Evolutionary conservation across 2,888 invertebrate species (phyloP), one percentile per base, ranked within the genome.

Genomic region (Scaeva pyrastri): DNA sequence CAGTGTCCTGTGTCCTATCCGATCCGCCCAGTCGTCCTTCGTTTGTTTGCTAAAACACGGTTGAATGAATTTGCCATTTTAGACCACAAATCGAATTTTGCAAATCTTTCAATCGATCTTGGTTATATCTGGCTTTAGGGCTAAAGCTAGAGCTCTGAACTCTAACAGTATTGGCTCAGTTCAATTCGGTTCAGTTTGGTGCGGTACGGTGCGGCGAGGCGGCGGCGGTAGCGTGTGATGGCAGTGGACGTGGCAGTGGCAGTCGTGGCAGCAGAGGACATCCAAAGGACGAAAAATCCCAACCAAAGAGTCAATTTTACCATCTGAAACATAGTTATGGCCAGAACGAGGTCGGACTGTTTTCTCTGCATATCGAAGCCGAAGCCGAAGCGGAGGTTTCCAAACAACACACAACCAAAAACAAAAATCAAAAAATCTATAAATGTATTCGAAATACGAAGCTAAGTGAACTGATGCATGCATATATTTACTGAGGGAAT

Each of bases 21-120:
- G 21, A 12, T 50, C 31, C 36, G 31, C 21, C 21, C 39, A 39
- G 12, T 39, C 39, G 21, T 19, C 2, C n/a, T 23, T 41, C 56
- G 41, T 72, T 68, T 79, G 71, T 76, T 58, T 64, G 56, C 36
- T 68, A n/a, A n/a, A n/a, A 14, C 45, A 80, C 52, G 76, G 73
- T 64, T 21, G 70, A 50, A 62, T 70, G 82, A 73, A 68, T 86
- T 85, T 75, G 71, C 58, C 45, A 75, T 71, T 85, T 71, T 60
- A 21, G 56, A 72, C 85, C 81, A 66, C 76, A 86, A 86, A 86
- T 73, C 82, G 76, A 84, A 82, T 86, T 77, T 70, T 64, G 73
- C 73, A 77, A 86, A 86, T 86, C 73, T 77, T 77, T 58, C 82
- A 77, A 82, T 85, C 56, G 73, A 52, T 76, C 73, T 72, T 68